These are phyloP conservation scores for Burhinus bistriatus DNA, from an alignment of 2,113 vertebrate genomes.

Conservation along the genomic window DNA sequence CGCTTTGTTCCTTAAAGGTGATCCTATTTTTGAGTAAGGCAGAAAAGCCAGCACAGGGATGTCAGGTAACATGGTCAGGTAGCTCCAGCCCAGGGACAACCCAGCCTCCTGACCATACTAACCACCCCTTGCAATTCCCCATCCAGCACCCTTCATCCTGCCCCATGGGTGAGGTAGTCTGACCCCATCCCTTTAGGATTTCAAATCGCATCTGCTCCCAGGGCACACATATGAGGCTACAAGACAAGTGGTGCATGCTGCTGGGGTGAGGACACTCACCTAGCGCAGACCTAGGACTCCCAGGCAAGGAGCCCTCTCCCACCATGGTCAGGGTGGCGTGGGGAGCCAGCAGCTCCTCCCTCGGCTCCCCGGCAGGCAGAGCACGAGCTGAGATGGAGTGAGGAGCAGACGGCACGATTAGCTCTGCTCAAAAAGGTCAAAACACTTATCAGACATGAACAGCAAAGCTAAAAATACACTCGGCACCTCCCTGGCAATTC, in stretches of 20 bases:
- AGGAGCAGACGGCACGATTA: constrained; percentile 44
- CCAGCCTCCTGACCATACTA: neutral
- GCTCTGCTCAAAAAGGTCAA: constrained; percentile 64
- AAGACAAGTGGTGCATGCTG: rapidly evolving
- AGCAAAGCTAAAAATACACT: constrained; percentile 58
- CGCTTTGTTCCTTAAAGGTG: neutral
- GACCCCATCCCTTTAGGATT: neutral
- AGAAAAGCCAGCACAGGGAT: neutral
- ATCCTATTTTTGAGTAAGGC: neutral
- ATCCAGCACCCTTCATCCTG: neutral
- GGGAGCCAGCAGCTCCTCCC: neutral
- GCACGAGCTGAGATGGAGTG: neutral
- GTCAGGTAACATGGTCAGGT: too few relatives aligned
- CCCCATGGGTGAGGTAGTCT: rapidly evolving
- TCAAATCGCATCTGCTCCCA: rapidly evolving
- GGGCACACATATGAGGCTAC: neutral
- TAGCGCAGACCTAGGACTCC: rapidly evolving
- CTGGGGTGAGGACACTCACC: neutral
- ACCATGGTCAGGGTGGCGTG: rapidly evolving
- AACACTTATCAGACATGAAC: constrained; percentile 54
- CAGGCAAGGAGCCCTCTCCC: neutral
- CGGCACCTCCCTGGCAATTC: constrained; percentile 59
- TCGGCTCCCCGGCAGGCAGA: neutral
- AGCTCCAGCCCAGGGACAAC: neutral
- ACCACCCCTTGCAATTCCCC: too few relatives aligned